Conservation (phyloP, 2,888 invertebrate species). For the Lamproptera curius region DNA sequence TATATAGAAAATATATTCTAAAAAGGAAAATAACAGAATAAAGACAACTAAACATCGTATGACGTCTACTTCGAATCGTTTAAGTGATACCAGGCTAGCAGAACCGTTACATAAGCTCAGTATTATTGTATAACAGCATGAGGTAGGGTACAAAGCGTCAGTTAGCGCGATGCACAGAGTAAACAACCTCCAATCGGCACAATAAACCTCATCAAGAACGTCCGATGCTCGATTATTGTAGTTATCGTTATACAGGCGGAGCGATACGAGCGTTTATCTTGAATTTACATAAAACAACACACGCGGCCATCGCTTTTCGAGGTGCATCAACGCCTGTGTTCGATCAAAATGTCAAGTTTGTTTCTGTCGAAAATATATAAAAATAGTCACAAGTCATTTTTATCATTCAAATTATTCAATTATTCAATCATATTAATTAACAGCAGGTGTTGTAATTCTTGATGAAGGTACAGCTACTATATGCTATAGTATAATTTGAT, state of each 20-base stretch:
- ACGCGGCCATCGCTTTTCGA: not conserved
- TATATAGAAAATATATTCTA: too few species aligned
- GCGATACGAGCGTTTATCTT: slow-evolving; percentile 46
- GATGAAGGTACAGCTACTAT: too few species aligned
- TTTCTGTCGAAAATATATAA: too few species aligned
- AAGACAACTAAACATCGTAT: too few species aligned
- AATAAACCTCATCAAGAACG: slow-evolving; percentile 71
- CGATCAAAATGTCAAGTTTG: slow-evolving; percentile 13
- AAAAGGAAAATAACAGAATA: too few species aligned
- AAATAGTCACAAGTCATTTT: too few species aligned
- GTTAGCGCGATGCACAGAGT: slow-evolving; percentile 38
- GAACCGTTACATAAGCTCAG: slow-evolving; percentile 11
- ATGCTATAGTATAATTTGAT: too few species aligned
- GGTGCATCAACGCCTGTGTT: not conserved
- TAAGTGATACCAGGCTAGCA: too few species aligned
- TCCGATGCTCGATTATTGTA: slow-evolving; percentile 55
- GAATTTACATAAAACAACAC: slow-evolving; percentile 49
- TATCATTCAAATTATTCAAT: too few species aligned
- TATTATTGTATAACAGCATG: slow-evolving; percentile 23
- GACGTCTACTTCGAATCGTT: too few species aligned
- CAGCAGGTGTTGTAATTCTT: too few species aligned
- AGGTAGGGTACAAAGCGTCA: slow-evolving; percentile 32
- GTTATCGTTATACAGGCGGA: slow-evolving; percentile 61
- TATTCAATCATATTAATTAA: too few species aligned
- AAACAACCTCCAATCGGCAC: slow-evolving; percentile 68